Evolutionary conservation across 2,888 invertebrate genomes (phyloP), one percentile per base, ranked within the genome.

Genomic region (Andricus curvator): DNA sequence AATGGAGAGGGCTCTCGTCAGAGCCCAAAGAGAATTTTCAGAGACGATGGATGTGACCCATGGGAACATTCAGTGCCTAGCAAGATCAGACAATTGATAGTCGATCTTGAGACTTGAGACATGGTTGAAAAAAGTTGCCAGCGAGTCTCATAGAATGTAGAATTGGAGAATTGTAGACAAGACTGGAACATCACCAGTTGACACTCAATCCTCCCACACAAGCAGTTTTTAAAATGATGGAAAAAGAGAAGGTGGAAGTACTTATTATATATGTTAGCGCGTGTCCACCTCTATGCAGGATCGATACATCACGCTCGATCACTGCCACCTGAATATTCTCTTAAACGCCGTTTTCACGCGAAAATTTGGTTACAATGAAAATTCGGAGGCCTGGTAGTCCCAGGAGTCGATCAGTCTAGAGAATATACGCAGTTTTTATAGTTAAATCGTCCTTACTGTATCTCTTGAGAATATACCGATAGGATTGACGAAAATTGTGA

Each of bases 271-370:
- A 25, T 56, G 51, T 51, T 56, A 66, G 76, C 80, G 77, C 66
- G 76, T 80, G 77, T 80, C 76, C 44, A 80, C 22, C 51, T 48
- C 29, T 20, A 80, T 22, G 60, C 17, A 25, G 41, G 51, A 66
- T 80, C 80, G 77, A 80, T 80, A 74, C 66, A 80, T 80, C 79
- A 79, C 62, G 51, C 62, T 79, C 80, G 41, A 80, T 80, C 80
- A 80, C 80, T 77, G 80, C 77, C 80, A 80, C 25, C 70, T 66
- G 44, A 74, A 74, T 65, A 65, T 79, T 66, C 66, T 37, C 25
- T 37, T 65, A 44, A 65, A 65, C 60, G 65, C 37, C 74, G 74
- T 79, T 79, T 79, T 64, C 74, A 79, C 65, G 79, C 79, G 48
- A 65, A 77, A 65, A 80, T 80, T 41, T 66, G 13, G 1, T 51